Conservation (phyloP, 1,140 invertebrate genomes). For the Drosophila quadrilineata region DNA sequence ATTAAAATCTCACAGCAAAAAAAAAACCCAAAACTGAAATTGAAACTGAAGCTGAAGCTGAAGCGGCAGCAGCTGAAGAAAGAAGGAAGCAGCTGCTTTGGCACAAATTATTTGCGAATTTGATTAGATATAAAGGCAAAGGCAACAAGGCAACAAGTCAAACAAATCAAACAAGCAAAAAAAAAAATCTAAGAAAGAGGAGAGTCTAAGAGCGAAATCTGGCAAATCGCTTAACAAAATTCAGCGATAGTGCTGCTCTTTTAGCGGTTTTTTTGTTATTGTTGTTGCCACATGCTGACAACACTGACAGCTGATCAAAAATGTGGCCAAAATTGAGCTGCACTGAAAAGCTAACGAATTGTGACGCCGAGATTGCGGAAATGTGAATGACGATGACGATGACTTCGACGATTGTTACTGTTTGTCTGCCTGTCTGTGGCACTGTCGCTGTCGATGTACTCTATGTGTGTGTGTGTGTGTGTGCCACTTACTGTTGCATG, state of each 20-base stretch:
- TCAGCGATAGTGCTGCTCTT: constrained; percentile 5
- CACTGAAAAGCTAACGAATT: constrained; percentile 57
- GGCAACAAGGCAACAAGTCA: not conserved
- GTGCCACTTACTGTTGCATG: constrained; percentile 17
- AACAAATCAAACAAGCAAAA: constrained; percentile 4
- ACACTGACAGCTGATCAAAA: constrained; percentile 28
- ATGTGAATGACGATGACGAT: constrained; percentile 20
- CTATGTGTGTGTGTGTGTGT: not conserved
- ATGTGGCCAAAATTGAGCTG: constrained; percentile 19
- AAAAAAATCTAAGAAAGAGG: not conserved
- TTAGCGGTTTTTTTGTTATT: not conserved
- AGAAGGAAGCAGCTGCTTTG: too few species aligned
- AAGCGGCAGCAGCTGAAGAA: constrained; percentile 15
- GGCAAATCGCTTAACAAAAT: constrained; percentile 12
- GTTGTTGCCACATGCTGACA: constrained; percentile 17
- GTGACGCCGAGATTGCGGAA: constrained; percentile 57
- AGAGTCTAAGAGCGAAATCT: constrained; percentile 2
- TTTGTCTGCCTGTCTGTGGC: constrained; percentile 8
- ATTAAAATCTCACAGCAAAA: constrained; percentile 52
- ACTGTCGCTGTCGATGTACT: not conserved
- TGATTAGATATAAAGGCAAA: constrained; percentile 48
- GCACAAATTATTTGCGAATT: constrained; percentile 60
- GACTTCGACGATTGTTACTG: constrained; percentile 23
- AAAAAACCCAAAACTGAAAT: constrained; percentile 1
- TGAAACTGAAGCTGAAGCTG: constrained; percentile 16